Evolutionary conservation across 2,113 vertebrate genomes (phyloP), one percentile per base, ranked within the genome.

Genomic region (Cinclus cinclus): DNA sequence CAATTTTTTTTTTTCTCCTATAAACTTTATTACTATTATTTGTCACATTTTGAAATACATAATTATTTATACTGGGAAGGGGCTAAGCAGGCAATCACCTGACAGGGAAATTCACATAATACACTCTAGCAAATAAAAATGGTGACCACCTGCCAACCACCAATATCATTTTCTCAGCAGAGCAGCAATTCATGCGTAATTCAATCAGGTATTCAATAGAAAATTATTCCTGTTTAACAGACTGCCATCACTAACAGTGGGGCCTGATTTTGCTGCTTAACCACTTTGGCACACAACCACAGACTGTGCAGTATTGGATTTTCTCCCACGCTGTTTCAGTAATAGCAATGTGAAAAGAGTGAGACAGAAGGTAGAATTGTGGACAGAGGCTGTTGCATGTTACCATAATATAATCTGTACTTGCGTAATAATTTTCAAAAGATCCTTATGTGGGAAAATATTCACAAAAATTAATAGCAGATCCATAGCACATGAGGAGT

Each of bases 161-260:
- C 86, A 92, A 59, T 90, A 96, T 90, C 1, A 93, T 97, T 97
- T 97, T 90, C 94, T 87, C 88, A 81, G 85, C 91, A 94, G 93
- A 96, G 90, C 53, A 89, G 83, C 95, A 94, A 94, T 96, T 94
- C 90, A 92, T 7, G 6, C 91, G 83, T 96, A 97, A 97, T 96
- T 97, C 94, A 96, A 96, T 95, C 95, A 97, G 91, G 65, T 96
- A 93, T 96, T 96, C 88, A 97, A 74, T 60, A 91, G 81, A 88
- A 93, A 96, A 97, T 95, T 92, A 95, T 94, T 89, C 65, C 79
- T 92, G 71, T 90, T 91, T 94, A 94, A 92, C 86, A 95, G 83
- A 91, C 85, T 83, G 56, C 80, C 76, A 74, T 88, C 77, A 68
- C 58, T 92, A 95, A 78, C 76, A 71, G 58, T 80, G 91, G 53